These are phyloP conservation scores for Centruroides vittatus DNA, from an alignment of 1,140 invertebrate species.

Conservation along the genomic window DNA sequence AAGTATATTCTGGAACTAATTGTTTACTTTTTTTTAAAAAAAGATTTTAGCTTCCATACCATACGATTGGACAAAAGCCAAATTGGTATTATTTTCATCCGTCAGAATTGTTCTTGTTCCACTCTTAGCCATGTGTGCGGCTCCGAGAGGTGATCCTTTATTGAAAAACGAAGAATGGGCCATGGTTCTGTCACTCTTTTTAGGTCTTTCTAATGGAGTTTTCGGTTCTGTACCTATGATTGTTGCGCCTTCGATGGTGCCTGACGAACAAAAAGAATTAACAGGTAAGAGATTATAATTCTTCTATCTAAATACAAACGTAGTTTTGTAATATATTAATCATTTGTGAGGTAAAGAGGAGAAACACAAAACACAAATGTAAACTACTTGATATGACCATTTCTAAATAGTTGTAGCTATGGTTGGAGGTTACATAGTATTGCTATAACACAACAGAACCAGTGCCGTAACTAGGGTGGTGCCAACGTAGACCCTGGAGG, in stretches of 20 bases:
- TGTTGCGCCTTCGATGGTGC: conserved; percentile 63
- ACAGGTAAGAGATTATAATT: conserved; percentile 35
- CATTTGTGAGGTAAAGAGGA: too few species aligned
- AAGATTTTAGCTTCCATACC: conserved; percentile 62
- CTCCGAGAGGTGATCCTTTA: conserved; percentile 51
- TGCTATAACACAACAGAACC: too few species aligned
- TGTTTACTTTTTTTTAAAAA: too few species aligned
- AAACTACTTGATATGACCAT: too few species aligned
- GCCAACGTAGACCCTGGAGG: too few species aligned
- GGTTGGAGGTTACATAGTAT: too few species aligned
- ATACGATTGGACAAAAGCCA: conserved; percentile 59
- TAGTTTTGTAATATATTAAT: too few species aligned
- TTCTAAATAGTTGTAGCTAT: too few species aligned
- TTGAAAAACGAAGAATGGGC: conserved; percentile 52
- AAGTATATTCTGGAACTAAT: too few species aligned
- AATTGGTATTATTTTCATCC: conserved; percentile 53
- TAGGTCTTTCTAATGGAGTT: conserved; percentile 72
- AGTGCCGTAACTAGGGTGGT: too few species aligned
- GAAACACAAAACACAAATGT: too few species aligned
- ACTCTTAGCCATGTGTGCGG: conserved; percentile 58
- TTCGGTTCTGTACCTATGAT: conserved; percentile 85
- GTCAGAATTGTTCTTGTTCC: conserved; percentile 58
- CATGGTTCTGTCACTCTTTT: conserved; percentile 44
- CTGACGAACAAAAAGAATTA: conserved; percentile 56
- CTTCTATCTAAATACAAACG: too few species aligned